These are phyloP conservation scores for Centruroides sculpturatus DNA, from an alignment of 1,140 invertebrate species.

Conservation along the genomic window DNA sequence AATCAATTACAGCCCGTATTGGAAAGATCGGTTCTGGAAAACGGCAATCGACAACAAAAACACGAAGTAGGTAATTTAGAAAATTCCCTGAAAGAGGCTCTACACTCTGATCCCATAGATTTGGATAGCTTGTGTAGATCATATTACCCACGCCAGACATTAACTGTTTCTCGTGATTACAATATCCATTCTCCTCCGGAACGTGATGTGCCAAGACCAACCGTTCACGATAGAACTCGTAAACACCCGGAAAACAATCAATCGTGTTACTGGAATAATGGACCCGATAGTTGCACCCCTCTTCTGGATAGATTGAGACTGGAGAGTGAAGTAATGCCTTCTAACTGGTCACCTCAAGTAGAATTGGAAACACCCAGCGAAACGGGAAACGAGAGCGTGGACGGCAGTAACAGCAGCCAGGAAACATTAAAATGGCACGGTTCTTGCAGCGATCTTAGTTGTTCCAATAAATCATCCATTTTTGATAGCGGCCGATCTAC, in stretches of 20 bases:
- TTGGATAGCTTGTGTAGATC: no score
- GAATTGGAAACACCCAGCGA: constrained; percentile 7
- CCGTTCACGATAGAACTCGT: not conserved
- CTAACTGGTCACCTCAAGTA: constrained; percentile 24
- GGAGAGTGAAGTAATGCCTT: not conserved
- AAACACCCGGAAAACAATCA: not conserved
- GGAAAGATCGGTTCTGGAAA: not conserved
- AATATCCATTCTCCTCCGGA: constrained; percentile 58
- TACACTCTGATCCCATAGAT: no score
- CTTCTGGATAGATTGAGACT: constrained; percentile 11
- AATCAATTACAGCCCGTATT: constrained; percentile 29
- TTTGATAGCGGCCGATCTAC: constrained; percentile 19
- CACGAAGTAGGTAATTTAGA: no score
- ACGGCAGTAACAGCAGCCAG: constrained; percentile 25
- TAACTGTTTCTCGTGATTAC: constrained; percentile 37
- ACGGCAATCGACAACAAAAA: no score
- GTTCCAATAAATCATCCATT: constrained; percentile 15
- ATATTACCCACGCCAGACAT: no score
- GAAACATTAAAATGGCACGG: constrained; percentile 55
- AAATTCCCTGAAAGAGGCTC: no score
- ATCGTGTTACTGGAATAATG: not conserved
- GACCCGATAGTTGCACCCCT: constrained; percentile 2
- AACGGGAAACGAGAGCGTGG: constrained; percentile 35
- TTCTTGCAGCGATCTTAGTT: constrained; percentile 55
- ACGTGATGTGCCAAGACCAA: constrained; percentile 33